Percentiles rank a stretch among this genome's conserved stretches.
Evolutionary conservation across 2,113 vertebrate species (phyloP).

Genomic region (Mixornis gularis): DNA sequence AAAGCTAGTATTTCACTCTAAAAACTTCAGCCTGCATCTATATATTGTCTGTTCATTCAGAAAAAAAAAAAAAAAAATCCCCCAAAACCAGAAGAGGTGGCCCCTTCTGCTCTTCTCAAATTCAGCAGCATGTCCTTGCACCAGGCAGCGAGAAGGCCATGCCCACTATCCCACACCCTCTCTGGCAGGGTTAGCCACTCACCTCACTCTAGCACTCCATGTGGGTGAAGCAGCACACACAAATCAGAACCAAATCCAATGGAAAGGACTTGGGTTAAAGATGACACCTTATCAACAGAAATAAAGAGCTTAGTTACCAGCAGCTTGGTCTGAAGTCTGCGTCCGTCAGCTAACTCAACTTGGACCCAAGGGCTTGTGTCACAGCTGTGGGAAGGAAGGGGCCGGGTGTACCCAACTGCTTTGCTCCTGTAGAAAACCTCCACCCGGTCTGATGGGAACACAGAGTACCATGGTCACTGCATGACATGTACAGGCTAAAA

Average conservation of each 20-base stretch:
- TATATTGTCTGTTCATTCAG: neutral
- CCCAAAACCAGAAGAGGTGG: neutral
- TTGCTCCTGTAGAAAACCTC: slow-evolving; percentile 87
- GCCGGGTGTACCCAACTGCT: slow-evolving; percentile 87
- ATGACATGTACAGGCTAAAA: neutral
- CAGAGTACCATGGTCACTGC: neutral
- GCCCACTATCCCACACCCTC: neutral
- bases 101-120: neutral
- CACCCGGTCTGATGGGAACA: slow-evolving; percentile 78
- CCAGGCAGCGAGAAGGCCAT: neutral
- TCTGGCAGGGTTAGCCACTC: neutral
- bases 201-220: neutral
- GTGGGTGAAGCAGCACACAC: neutral
- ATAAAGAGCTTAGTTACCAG: slow-evolving; percentile 80
- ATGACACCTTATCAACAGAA: slow-evolving; percentile 41
- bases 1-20: neutral
- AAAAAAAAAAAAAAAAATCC: neutral
- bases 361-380: slow-evolving; percentile 88
- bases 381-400: slow-evolving; percentile 70
- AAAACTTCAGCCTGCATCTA: neutral
- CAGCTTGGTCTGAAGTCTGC: slow-evolving; percentile 86
- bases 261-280: slow-evolving; percentile 15
- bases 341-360: slow-evolving; percentile 85
- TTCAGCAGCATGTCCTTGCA: neutral
- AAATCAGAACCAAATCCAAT: slow-evolving; percentile 45